Evolutionary conservation across 2,888 invertebrate genomes (phyloP).

Genomic region (Saturnia pavonia): DNA sequence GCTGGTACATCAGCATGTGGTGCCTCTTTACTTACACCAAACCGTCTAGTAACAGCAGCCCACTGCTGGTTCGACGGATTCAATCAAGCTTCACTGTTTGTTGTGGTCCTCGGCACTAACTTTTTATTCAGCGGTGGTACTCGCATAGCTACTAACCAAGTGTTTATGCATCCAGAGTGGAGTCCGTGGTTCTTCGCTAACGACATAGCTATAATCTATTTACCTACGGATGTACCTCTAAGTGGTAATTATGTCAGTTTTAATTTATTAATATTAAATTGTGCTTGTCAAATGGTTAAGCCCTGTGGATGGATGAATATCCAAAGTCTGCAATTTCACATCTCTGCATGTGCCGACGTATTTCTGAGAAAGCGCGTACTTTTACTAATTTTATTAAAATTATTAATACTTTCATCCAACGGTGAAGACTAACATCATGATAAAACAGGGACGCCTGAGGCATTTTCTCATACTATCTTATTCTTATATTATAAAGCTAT

Average conservation of each 20-base stretch:
- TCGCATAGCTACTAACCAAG: constrained; percentile 35
- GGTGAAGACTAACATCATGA: neutral
- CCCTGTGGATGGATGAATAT: neutral
- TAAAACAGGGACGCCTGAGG: neutral
- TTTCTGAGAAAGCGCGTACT: neutral
- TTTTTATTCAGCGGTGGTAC: constrained; percentile 46
- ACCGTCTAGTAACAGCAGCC: constrained; percentile 45
- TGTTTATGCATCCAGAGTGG: constrained; percentile 44
- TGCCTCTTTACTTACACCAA: constrained; percentile 37
- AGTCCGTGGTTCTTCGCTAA: constrained; percentile 32
- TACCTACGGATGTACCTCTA: constrained; percentile 33
- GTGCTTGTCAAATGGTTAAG: neutral
- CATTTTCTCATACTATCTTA: no score
- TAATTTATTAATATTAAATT: neutral
- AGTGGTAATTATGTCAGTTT: constrained; percentile 30
- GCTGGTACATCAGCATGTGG: constrained; percentile 40
- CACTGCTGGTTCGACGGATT: constrained; percentile 50
- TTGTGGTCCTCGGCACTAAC: constrained; percentile 43
- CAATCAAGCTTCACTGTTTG: constrained; percentile 39
- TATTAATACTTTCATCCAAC: neutral
- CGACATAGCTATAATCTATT: constrained; percentile 43
- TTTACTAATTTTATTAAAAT: neutral
- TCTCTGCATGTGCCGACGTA: neutral
- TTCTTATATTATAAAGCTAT: no score
- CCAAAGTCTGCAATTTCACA: neutral